Base-by-base conservation (phyloP, 2,888 invertebrate species). In the Dasysyrphus albostriatus region DNA sequence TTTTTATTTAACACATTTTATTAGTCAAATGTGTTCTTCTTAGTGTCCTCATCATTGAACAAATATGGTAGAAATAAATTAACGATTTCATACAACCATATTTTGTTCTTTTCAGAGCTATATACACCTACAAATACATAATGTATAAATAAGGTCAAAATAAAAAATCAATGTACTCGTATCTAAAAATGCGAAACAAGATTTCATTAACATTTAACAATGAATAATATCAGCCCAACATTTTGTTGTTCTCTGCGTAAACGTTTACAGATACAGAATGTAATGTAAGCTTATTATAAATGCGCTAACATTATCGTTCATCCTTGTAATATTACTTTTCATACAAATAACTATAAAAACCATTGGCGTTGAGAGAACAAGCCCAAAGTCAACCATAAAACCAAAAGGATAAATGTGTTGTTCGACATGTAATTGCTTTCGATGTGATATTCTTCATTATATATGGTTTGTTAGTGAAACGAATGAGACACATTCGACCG, bases 371-470 rank as follows among this genome's bases (percentile, higher is more conserved):
- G 19, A 12, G 8, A 8, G 7, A 49, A 34, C 47, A 49, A 67
- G 67, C 49, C 49, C 19, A 67, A 67, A 67, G 49, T 24, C 67
- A 67, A 37, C 67, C 67, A 49, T 24, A 24, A n/a, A n/a, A 67
- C 34, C 67, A 49, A 67, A 49, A 49, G 67, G 32, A 65, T 34
- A 65, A n/a, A 19, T 49, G 47, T 47, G 47, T 49, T 34, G 49
- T 49, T 67, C 34, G 49, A 49, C 29, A 49, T 49, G 67, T 49
- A 49, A 49, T 67, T 49, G 67, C 34, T 67, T 14, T 67, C 19
- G 34, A 29, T 19, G 32, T 16, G 49, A 49, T 67, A 4, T 67
- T 67, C 4, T 67, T 19, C 44, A 49, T 67, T 37, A 9, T n/a
- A n/a, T n/a, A n/a, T 67, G 49, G 49, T 37, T 49, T 67, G 47